Conservation (phyloP, 2,113 vertebrate species). For the Oriolus oriolus region DNA sequence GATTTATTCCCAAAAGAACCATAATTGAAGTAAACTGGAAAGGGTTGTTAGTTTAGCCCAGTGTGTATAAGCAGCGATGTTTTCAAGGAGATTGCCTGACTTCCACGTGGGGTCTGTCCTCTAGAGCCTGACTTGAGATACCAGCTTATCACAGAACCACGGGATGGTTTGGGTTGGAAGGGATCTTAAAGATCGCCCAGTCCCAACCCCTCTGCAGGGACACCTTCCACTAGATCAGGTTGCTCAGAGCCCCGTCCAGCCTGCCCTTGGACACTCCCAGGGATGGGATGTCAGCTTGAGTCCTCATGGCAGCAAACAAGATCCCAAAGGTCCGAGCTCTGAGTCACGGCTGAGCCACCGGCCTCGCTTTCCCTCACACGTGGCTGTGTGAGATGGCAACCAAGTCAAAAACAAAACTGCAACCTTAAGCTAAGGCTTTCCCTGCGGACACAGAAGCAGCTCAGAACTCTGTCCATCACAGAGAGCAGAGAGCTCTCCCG, state of each 20-base stretch:
- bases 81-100: background rate
- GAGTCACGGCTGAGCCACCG: background rate
- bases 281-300: background rate
- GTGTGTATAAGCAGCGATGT: background rate
- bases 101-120: background rate
- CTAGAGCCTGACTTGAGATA: background rate
- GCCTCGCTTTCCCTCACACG: background rate
- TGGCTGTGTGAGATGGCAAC: background rate
- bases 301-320: background rate
- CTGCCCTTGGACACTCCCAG: background rate
- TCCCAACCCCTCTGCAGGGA: background rate
- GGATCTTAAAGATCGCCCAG: background rate
- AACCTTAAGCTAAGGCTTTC: background rate
- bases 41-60: background rate
- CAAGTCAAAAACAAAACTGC: background rate
- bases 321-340: background rate
- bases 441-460: background rate
- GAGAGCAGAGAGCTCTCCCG: background rate
- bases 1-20: slow-evolving; percentile 4
- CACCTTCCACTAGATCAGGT: too few relatives aligned
- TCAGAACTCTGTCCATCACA: background rate
- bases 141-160: background rate
- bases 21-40: background rate
- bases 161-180: background rate
- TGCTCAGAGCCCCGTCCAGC: background rate